A percentile compares a stretch with the other conserved stretches of the same genome.
These are phyloP conservation scores for Rhinophrynus dorsalis DNA, from an alignment of 2,797 vertebrate genomes.

Conservation along the genomic window DNA sequence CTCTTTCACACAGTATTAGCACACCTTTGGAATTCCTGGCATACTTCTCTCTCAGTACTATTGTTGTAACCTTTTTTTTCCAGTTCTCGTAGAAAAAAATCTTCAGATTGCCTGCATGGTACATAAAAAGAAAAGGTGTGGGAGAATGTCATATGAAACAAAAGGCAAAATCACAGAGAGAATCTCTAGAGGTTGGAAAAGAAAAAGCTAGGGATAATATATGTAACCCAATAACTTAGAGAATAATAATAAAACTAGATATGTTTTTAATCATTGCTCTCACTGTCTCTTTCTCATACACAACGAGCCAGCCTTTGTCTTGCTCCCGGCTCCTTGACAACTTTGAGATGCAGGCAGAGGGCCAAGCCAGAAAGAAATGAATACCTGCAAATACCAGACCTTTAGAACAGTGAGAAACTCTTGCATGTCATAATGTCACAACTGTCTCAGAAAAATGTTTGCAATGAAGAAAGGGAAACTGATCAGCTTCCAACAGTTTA, in stretches of 20 bases:
- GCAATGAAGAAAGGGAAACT: conserved; percentile 36
- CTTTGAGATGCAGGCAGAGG: conserved; percentile 33
- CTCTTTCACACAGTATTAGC: conserved; percentile 48
- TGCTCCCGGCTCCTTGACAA: conserved; percentile 48
- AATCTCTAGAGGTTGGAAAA: conserved; percentile 31
- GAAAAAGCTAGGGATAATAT: conserved; percentile 32
- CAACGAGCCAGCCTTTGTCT: conserved; percentile 47
- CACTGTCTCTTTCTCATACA: conserved; percentile 27
- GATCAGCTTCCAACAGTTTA: conserved; percentile 41
- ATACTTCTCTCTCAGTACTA: conserved; percentile 54
- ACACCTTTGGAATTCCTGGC: conserved; percentile 58
- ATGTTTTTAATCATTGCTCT: conserved; percentile 42
- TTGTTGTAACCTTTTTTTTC: conserved; percentile 46
- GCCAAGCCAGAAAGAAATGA: conserved; percentile 50
- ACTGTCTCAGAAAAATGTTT: conserved; percentile 44
- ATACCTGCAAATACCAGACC: conserved; percentile 47
- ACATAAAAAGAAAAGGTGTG: conserved; percentile 38
- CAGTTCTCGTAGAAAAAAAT: conserved; percentile 26
- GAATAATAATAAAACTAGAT: conserved; percentile 46
- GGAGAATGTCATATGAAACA: conserved; percentile 38
- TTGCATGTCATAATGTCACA: conserved; percentile 27
- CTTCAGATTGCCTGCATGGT: background rate
- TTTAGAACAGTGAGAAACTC: conserved; percentile 24
- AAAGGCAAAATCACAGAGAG: conserved; percentile 22
- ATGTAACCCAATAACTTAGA: conserved; percentile 43